These are phyloP conservation scores for Sarcophaga variegata DNA, from an alignment of 2,888 invertebrate species.

Conservation along the genomic window DNA sequence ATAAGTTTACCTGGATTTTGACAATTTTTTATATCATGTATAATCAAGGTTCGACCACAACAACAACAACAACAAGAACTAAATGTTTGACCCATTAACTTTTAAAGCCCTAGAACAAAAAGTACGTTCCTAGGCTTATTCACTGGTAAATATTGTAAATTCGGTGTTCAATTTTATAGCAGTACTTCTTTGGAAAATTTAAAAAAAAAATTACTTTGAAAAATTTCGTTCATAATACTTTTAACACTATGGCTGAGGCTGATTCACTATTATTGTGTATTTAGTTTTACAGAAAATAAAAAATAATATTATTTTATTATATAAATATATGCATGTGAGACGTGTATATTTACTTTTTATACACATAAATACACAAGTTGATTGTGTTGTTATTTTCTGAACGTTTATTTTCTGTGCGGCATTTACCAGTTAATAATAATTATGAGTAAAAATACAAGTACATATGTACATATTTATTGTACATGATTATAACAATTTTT, in stretches of 20 bases:
- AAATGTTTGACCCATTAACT: conserved; percentile 77
- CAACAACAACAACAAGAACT: conserved; percentile 76
- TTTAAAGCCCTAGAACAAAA: conserved; percentile 43
- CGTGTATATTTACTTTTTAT: conserved; percentile 35
- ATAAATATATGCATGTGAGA: conserved; percentile 27
- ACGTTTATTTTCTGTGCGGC: conserved; percentile 20
- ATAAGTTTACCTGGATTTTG: conserved; percentile 77
- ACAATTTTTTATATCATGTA: conserved; percentile 76
- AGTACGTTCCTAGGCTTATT: conserved; percentile 31
- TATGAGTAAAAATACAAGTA: conserved; percentile 44
- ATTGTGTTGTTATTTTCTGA: conserved; percentile 22
- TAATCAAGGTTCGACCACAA: conserved; percentile 76
- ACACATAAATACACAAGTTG: neutral
- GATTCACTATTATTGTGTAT: conserved; percentile 59
- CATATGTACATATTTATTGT: conserved; percentile 1
- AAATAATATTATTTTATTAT: conserved; percentile 47
- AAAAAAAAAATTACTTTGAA: conserved; percentile 25
- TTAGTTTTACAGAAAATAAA: conserved; percentile 46
- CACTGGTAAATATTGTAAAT: neutral
- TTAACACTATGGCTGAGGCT: conserved; percentile 61
- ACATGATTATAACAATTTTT: conserved; percentile 23
- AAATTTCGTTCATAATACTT: conserved; percentile 40
- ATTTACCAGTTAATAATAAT: conserved; percentile 43
- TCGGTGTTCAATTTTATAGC: neutral
- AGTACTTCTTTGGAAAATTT: neutral